Conservation (phyloP, 2,113 vertebrate genomes). For the Stomatorhinus ivindoensis region DNA sequence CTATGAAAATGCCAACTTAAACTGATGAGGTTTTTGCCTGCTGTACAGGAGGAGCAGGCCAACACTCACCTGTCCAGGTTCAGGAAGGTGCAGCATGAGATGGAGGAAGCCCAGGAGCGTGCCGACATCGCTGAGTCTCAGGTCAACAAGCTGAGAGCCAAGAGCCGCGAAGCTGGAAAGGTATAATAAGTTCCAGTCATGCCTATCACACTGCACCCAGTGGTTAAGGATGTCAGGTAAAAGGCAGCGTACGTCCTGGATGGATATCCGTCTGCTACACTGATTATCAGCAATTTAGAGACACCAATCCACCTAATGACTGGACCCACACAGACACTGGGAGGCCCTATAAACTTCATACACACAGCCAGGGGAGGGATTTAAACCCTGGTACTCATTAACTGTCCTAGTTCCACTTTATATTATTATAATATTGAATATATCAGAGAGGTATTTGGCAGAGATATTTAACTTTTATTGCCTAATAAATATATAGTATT, state of each 20-base stretch:
- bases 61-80: too few species aligned
- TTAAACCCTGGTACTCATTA: neutral
- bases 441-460: neutral
- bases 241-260: neutral
- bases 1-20: neutral
- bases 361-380: neutral
- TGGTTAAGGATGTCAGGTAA: neutral
- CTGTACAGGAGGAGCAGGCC: slow-evolving; percentile 46
- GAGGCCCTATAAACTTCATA: neutral
- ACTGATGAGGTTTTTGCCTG: neutral
- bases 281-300: neutral
- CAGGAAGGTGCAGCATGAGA: slow-evolving; percentile 55
- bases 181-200: neutral
- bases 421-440: neutral
- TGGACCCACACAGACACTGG: neutral
- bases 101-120: too few species aligned
- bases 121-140: too few species aligned
- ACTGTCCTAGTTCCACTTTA: neutral
- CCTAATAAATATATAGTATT: neutral
- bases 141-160: too few species aligned
- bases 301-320: neutral
- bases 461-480: neutral
- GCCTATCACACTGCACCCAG: neutral
- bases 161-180: too few species aligned
- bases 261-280: neutral